Evolutionary conservation across 2,113 vertebrate species (phyloP).

Genomic region (Corapipo altera): DNA sequence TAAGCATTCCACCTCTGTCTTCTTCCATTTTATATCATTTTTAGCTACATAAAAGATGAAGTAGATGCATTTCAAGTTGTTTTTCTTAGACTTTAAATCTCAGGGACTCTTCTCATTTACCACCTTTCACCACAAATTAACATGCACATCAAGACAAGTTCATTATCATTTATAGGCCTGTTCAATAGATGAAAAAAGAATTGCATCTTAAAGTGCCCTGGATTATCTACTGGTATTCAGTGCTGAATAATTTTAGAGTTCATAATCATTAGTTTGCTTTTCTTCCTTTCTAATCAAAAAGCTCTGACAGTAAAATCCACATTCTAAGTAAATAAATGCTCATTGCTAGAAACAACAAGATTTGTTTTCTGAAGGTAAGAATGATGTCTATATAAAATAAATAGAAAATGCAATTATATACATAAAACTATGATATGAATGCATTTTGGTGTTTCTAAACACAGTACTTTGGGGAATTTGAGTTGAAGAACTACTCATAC

Average conservation of each 20-base stretch:
- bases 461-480: neutral
- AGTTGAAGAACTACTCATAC: neutral
- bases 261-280: neutral
- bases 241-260: neutral
- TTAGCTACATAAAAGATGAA: slow-evolving; percentile 46
- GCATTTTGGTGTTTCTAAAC: neutral
- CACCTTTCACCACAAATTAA: slow-evolving; percentile 54
- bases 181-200: slow-evolving; percentile 4
- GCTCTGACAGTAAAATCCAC: neutral
- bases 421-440: neutral
- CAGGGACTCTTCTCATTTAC: slow-evolving; percentile 3
- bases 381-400: neutral
- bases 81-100: slow-evolving; percentile 29
- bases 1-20: slow-evolving; percentile 57
- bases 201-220: neutral
- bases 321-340: neutral
- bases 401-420: neutral
- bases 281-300: neutral
- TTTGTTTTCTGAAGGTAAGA: neutral
- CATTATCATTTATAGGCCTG: slow-evolving; percentile 9
- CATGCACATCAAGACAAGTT: slow-evolving; percentile 50
- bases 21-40: slow-evolving; percentile 51
- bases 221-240: neutral
- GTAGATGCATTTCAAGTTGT: slow-evolving; percentile 3
- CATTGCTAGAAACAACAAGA: neutral